phyloP scores from a whole-genome alignment of 2,888 invertebrate species.

The Acleris cristana region DNA sequence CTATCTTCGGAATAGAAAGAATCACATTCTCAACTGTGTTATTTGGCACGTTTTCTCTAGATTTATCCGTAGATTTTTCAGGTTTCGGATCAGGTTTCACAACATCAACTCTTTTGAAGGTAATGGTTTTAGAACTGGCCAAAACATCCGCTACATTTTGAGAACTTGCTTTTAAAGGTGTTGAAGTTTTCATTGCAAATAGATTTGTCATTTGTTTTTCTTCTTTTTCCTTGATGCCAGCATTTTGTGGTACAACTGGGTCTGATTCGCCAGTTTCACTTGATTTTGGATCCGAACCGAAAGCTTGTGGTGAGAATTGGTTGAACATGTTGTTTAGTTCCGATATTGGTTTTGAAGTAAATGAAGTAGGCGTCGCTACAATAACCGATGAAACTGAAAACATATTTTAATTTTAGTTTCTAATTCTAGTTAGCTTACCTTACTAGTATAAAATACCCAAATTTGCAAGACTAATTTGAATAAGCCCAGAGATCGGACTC shows the following conservation, averaged over 20 bases:
- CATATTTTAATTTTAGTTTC: not conserved
- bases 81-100: conserved; percentile 38
- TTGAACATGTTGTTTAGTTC: conserved; percentile 62
- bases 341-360: conserved; percentile 63
- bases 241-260: conserved; percentile 47
- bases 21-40: conserved; percentile 62
- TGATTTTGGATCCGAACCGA: conserved; percentile 53
- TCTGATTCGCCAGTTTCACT: conserved; percentile 71
- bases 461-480: no score
- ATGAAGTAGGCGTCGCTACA: conserved; percentile 49
- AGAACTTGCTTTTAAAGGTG: conserved; percentile 45
- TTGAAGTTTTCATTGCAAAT: conserved; percentile 57
- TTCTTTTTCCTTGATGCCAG: conserved; percentile 46
- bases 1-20: conserved; percentile 23
- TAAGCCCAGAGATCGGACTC: no score
- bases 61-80: conserved; percentile 48
- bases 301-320: conserved; percentile 56
- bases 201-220: conserved; percentile 61
- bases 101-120: conserved; percentile 50
- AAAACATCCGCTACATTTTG: conserved; percentile 49
- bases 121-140: conserved; percentile 43
- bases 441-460: not conserved
- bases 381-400: conserved; percentile 47
- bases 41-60: conserved; percentile 50
- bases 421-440: not conserved